phyloP scores from a whole-genome alignment of 2,113 vertebrate species.

The Apus apus region DNA sequence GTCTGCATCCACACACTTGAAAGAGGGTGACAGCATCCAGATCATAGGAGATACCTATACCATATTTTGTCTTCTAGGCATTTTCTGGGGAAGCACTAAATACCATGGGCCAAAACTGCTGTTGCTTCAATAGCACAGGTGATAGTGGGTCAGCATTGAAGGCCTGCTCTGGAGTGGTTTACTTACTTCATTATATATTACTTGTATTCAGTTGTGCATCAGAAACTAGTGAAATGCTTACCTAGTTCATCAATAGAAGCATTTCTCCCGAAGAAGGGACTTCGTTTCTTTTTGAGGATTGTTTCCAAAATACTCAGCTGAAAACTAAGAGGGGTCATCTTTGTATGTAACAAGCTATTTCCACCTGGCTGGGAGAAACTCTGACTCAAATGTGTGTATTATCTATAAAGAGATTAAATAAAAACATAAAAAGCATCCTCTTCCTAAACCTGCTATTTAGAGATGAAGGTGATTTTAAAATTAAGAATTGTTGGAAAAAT shows the following conservation, averaged over 20 bases:
- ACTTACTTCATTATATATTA: background rate
- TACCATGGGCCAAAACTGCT: background rate
- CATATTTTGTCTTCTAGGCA: background rate
- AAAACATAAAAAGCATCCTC: background rate
- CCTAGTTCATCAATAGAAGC: background rate
- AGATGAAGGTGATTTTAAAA: background rate
- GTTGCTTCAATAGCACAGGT: background rate
- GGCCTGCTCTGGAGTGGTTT: background rate
- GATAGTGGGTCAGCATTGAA: background rate
- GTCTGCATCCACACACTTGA: background rate
- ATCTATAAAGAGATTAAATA: background rate
- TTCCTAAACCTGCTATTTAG: fast-evolving
- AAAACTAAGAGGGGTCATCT: background rate
- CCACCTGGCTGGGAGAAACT: background rate
- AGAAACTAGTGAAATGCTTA: background rate
- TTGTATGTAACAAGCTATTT: background rate
- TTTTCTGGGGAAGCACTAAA: background rate
- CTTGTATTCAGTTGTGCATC: background rate
- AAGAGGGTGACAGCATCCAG: background rate
- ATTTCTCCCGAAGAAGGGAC: background rate
- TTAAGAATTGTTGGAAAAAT: background rate
- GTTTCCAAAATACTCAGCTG: background rate
- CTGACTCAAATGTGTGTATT: background rate
- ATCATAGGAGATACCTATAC: background rate
- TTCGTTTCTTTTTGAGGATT: background rate